Base-by-base conservation (phyloP, 2,797 vertebrate species). In the Podarcis lilfordi region DNA sequence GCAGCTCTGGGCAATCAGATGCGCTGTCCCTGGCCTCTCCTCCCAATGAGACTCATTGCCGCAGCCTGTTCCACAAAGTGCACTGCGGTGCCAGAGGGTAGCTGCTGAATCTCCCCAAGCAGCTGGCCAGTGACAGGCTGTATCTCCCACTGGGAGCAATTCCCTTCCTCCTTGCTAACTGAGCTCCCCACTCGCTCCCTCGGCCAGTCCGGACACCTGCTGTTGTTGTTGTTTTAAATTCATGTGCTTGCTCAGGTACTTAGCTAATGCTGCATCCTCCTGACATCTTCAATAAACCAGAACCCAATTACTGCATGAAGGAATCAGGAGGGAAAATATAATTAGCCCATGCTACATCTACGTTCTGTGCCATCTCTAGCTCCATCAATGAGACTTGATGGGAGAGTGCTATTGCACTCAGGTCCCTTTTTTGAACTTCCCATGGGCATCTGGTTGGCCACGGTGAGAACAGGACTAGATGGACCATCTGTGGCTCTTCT, bases 291-390 rank as follows among this genome's bases (percentile, higher is more conserved):
- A 94, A 95, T 96, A 96, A 95, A 96, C 97, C 95, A 96, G 95
- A 96, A 95, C 94, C 95, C 96, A 96, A 96, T 97, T 96, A 96
- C 91, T 0, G 29, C 86, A 90, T 93, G 95, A 94, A 94, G 95
- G 95, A 96, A 96, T 96, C 89, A 91, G 94, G 94, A 96, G 96
- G 94, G 89, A 1, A 96, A 96, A 96, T 91, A 93, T 94, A 96
- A 96, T 96, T 96, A 96, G 94, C 91, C 91, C 89, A 82, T 92
- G 91, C 94, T 93, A 94, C 92, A 95, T 95, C 94, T 91, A 92
- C 15, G 1, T 78, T 88, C 90, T 82, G 69, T 93, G 94, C 89
- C 92, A 94, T 94, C 82, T 86, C 88, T 94, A 94, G 90, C 92
- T 88, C 89, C 80, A 92, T 87, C 94, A 96, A 95, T 92, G 93